Evolutionary conservation across 2,113 vertebrate species (phyloP).

Genomic region (Pomatostomus ruficeps): DNA sequence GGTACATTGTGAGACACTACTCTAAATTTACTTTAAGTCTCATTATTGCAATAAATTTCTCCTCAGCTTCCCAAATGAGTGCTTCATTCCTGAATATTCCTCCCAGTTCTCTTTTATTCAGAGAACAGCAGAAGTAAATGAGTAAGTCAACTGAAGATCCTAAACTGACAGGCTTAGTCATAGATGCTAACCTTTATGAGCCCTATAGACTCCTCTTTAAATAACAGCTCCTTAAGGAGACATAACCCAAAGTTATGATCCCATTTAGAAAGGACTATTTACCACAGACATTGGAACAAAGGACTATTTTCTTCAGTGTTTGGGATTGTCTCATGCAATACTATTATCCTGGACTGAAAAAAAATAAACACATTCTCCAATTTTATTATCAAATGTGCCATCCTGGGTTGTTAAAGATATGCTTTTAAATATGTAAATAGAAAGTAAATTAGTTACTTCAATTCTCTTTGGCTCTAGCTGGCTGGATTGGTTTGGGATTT

Average conservation of each 20-base stretch:
- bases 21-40: not conserved
- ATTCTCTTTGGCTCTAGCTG: not conserved
- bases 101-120: not conserved
- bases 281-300: not conserved
- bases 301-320: not conserved
- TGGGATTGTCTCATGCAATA: not conserved
- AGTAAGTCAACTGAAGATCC: constrained; percentile 16
- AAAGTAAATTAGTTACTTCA: not conserved
- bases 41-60: constrained; percentile 28
- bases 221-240: constrained; percentile 26
- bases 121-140: constrained; percentile 5
- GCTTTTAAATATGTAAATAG: not conserved
- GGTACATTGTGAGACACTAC: not conserved
- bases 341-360: not conserved
- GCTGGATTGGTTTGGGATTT: accelerated
- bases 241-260: not conserved
- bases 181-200: constrained; percentile 25
- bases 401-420: not conserved
- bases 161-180: constrained; percentile 19
- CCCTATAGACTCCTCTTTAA: not conserved
- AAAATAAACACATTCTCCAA: not conserved
- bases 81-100: constrained; percentile 23
- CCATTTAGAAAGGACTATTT: constrained; percentile 4
- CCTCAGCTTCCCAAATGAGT: not conserved
- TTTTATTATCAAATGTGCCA: not conserved